phyloP scores from a whole-genome alignment of 2,888 invertebrate genomes.

The Melanargia galathea region DNA sequence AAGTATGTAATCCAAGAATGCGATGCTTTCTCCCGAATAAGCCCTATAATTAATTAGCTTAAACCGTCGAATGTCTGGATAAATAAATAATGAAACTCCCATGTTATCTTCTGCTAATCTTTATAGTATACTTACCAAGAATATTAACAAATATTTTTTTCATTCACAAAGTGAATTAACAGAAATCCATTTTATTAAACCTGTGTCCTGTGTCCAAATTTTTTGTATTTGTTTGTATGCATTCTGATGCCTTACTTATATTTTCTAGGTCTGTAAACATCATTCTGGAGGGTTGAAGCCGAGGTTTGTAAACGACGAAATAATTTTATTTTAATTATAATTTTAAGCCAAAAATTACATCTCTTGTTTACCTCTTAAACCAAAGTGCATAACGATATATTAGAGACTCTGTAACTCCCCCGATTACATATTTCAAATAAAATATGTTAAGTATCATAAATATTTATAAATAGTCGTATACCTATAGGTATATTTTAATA shows the following conservation, averaged over 20 bases:
- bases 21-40: constrained; percentile 55
- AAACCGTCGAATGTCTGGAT: constrained; percentile 11
- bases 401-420: too few species aligned
- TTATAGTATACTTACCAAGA: too few species aligned
- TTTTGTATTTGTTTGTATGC: too few species aligned
- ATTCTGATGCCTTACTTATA: constrained; percentile 43
- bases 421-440: too few species aligned
- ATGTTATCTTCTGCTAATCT: background rate
- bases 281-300: constrained; percentile 53
- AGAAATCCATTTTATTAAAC: background rate
- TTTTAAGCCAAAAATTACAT: background rate
- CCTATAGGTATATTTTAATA: too few species aligned
- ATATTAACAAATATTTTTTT: too few species aligned
- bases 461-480: too few species aligned
- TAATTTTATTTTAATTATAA: background rate
- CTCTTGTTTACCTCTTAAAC: too few species aligned
- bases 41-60: constrained; percentile 21
- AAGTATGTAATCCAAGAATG: constrained; percentile 61
- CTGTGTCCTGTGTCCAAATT: background rate
- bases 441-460: too few species aligned
- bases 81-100: background rate
- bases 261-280: constrained; percentile 77
- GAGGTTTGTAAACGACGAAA: constrained; percentile 49
- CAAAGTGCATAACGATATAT: too few species aligned
- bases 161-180: too few species aligned